phyloP scores from a whole-genome alignment of 2,113 vertebrate genomes.

The Bettongia penicillata region DNA sequence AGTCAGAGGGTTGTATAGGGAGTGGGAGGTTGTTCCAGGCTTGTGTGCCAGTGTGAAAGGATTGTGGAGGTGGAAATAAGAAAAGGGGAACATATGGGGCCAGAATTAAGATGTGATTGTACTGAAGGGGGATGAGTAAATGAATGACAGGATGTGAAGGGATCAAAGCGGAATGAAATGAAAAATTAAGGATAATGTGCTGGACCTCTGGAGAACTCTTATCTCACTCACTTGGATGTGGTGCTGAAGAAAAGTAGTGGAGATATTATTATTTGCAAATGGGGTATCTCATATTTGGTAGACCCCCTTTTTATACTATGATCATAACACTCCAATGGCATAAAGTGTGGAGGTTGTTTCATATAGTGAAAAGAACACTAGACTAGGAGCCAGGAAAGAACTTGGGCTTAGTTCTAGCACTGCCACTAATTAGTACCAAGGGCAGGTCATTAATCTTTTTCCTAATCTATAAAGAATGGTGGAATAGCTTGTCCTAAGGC shows the following conservation, averaged over 20 bases:
- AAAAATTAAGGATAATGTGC: not conserved
- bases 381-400: not conserved
- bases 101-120: not conserved
- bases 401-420: not conserved
- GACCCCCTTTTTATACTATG: not conserved
- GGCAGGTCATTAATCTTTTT: not conserved
- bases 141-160: not conserved
- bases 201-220: not conserved
- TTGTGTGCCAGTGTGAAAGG: not conserved
- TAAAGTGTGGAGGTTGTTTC: not conserved
- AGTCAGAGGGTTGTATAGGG: not conserved
- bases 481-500: not conserved
- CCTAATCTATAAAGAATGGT: not conserved
- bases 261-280: not conserved
- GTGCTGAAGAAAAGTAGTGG: not conserved
- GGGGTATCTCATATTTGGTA: not conserved
- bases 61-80: not conserved
- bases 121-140: not conserved
- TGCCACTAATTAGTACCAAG: not conserved
- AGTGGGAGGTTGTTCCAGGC: not conserved
- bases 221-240: not conserved
- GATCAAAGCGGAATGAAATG: not conserved
- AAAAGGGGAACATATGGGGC: constrained; percentile 25
- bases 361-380: not conserved
- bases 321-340: not conserved